Conservation (phyloP, 2,888 invertebrate genomes). For the Metopia argyrocephala region DNA sequence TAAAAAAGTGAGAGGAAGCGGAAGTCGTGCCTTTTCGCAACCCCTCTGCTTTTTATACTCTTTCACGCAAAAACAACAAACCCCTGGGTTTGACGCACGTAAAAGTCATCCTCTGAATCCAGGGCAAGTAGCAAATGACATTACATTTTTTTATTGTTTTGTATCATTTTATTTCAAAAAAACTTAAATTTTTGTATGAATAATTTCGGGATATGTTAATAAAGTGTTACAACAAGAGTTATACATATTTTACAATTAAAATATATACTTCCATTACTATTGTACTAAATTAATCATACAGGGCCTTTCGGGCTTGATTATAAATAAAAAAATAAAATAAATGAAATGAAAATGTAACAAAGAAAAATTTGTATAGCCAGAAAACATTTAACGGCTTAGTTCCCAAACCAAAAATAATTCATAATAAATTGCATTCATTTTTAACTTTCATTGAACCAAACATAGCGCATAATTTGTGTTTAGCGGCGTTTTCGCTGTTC, state of each 20-base stretch:
- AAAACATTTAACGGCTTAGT: slow-evolving; percentile 3
- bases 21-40: too few relatives aligned
- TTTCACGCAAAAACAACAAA: too few relatives aligned
- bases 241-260: background rate
- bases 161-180: background rate
- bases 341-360: too few relatives aligned
- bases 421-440: background rate
- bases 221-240: background rate
- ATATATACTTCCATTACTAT: too few relatives aligned
- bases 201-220: background rate
- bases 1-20: too few relatives aligned
- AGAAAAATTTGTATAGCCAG: background rate
- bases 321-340: too few relatives aligned
- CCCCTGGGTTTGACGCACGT: too few relatives aligned
- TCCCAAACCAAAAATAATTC: background rate
- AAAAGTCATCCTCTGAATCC: too few relatives aligned
- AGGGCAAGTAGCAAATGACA: too few relatives aligned
- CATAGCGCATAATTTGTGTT: slow-evolving; percentile 15
- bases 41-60: too few relatives aligned
- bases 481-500: slow-evolving; percentile 71
- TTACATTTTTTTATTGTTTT: background rate
- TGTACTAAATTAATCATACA: too few relatives aligned
- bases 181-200: background rate
- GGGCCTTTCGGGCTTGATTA: too few relatives aligned
- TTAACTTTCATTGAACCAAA: background rate